Evolutionary conservation across 2,797 vertebrate genomes (phyloP), one percentile per base, ranked within the genome.

Genomic region (Calcarius lapponicus): DNA sequence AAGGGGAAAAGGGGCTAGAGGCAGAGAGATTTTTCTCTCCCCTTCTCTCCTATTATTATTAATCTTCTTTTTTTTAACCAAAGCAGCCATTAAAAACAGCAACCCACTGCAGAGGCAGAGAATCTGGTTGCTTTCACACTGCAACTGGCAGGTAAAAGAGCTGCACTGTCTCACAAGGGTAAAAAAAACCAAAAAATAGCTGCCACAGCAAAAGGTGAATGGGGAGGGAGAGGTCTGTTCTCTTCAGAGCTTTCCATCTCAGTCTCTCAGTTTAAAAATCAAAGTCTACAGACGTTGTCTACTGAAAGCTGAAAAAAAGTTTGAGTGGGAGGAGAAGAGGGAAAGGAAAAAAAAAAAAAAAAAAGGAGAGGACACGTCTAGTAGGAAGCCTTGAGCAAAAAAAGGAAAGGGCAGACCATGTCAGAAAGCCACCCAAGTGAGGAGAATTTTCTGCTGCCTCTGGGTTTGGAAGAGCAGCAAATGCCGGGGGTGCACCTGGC

Each of bases 151-250:
- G 88, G 91, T 91, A 86, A 72, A 80, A 89, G 90, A 94, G 89
- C 92, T 84, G 89, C 83, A 47, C 91, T 94, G 87, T 92, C 80
- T 86, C 90, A 90, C 47, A 48, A 93, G 82, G 80, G 92, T 91
- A 83, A 79, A 91, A 93, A 66, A 89, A 88, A 28, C 24, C 34
- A 78, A 90, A 84, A 96, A 95, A 88, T 87, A 97, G 94, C 96
- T 96, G 96, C 92, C 96, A 93, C 92, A 92, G 92, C 91, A 95
- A 90, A 94, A 96, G 93, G 95, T 92, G 94, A 95, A 95, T 40
- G 76, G 91, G 88, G 88, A 95, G 80, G 87, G 95, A 96, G 82
- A 94, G 95, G 95, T 86, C 88, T 94, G 82, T 73, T 91, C 85
- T 94, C 60, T 84, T 96, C 91, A 86, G 81, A 92, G 93, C 84